Base-by-base conservation (phyloP, 2,888 invertebrate genomes). In the Strigamia transsilvanica region DNA sequence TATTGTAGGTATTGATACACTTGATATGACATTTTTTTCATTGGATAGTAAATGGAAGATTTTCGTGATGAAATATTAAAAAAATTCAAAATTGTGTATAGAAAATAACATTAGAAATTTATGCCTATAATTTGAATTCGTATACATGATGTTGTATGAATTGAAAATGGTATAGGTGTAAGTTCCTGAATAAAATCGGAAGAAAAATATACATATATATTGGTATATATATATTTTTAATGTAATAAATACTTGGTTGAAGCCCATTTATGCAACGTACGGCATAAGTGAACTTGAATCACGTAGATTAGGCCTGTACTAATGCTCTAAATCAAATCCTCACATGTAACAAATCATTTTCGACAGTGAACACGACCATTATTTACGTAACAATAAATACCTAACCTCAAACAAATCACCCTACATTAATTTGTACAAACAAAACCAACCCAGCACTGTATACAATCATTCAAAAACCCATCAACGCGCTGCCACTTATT, bases 341-440 rank as follows among this genome's bases (percentile, higher is more conserved):
- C 9, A 15, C 27, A 32, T 56, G 56, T 6, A 27, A 73, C 73
- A 27, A 73, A 73, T 73, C 73, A 73, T 73, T 73, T 73, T 73
- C 27, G 73, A 73, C 27, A 32, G 32, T n/a, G 21, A 61, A 73
- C 73, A 73, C 73, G 56, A 32, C 73, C 73, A 73, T 73, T 73
- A 73, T 73, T 73, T 73, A 32, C 32, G 1, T 32, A 32, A 73
- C 27, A 38, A 38, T 38, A 38, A 38, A 38, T 73, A 32, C 32
- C 1, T 32, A 32, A 73, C 27, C n/a, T 56, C 56, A 56, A 56
- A 56, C 56, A 73, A 73, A 73, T 73, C 73, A n/a, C 32, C 73
- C 73, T n/a, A 27, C 73, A 73, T 73, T 73, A 27, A 32, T 32
- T 51, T 73, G 13, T 15, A 73, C 73, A 73, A 73, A 73, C 73